Evolutionary conservation across 2,797 vertebrate genomes (phyloP).

Genomic region (Alfaro cultratus): DNA sequence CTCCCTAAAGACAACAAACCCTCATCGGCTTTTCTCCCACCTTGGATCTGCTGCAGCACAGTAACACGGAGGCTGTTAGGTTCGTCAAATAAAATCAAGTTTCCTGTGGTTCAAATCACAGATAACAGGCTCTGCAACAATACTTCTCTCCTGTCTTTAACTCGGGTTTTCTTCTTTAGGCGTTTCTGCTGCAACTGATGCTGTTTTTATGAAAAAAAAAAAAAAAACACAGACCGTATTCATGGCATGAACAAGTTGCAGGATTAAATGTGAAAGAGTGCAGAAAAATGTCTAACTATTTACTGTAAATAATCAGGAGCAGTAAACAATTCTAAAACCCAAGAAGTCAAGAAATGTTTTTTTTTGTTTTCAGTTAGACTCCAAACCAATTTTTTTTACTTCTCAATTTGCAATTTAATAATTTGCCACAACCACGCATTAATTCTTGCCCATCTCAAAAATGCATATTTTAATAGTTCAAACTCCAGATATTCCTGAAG

Average conservation of each 20-base stretch:
- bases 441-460: background rate
- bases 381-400: background rate
- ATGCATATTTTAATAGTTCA: background rate
- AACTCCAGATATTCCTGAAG: background rate
- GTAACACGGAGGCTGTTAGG: background rate
- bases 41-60: background rate
- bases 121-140: slow-evolving; percentile 3
- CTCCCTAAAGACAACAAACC: background rate
- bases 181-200: background rate
- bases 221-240: background rate
- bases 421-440: background rate
- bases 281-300: background rate
- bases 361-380: background rate
- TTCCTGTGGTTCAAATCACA: background rate
- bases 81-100: background rate
- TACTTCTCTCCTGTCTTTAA: background rate
- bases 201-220: background rate
- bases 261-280: background rate
- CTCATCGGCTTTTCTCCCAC: background rate
- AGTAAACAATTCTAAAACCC: background rate
- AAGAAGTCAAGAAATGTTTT: background rate
- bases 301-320: background rate
- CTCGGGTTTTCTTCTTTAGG: background rate
- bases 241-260: background rate
- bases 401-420: background rate